These are phyloP conservation scores for Fistularia commersonii DNA, from an alignment of 2,797 vertebrate genomes.

Conservation along the genomic window DNA sequence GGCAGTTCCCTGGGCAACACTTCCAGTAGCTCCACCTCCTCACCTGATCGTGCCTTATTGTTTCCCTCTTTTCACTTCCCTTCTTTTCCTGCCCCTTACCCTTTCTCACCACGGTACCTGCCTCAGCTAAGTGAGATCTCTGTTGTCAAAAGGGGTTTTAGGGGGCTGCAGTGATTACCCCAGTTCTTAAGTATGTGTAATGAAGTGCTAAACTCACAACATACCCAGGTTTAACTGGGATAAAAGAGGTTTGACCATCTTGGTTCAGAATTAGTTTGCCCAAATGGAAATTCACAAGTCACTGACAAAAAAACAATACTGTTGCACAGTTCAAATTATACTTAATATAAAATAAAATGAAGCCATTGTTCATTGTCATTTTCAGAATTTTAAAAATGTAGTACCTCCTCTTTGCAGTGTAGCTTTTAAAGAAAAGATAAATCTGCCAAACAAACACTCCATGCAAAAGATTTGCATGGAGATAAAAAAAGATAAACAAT, in stretches of 20 bases:
- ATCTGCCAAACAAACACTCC: slow-evolving; percentile 15
- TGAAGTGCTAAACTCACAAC: slow-evolving; percentile 40
- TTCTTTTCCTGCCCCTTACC: slow-evolving; percentile 25
- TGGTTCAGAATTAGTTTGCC: slow-evolving; percentile 15
- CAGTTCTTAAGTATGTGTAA: slow-evolving; percentile 49
- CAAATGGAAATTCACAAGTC: slow-evolving; percentile 10
- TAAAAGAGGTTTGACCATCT: slow-evolving; percentile 15
- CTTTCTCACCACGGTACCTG: slow-evolving; percentile 48
- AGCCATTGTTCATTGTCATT: slow-evolving; percentile 4
- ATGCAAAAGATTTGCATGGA: slow-evolving; percentile 8
- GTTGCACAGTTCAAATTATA: no score
- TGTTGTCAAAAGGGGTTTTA: slow-evolving; percentile 33
- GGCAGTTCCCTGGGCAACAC: slow-evolving; percentile 26
- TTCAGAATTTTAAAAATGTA: slow-evolving; percentile 12
- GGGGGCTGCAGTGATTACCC: slow-evolving; percentile 20
- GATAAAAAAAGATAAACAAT: background rate
- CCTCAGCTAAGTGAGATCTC: slow-evolving; percentile 32
- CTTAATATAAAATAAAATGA: slow-evolving; percentile 9
- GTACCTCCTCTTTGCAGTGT: slow-evolving; percentile 3
- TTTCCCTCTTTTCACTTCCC: slow-evolving; percentile 22
- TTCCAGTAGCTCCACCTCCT: slow-evolving; percentile 50
- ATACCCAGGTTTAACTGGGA: slow-evolving; percentile 6
- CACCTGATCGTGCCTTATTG: slow-evolving; percentile 54
- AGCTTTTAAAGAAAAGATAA: slow-evolving; percentile 24
- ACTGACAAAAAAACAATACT: no score